Base-by-base conservation (phyloP, 2,113 vertebrate genomes). In the Mastomys coucha region DNA sequence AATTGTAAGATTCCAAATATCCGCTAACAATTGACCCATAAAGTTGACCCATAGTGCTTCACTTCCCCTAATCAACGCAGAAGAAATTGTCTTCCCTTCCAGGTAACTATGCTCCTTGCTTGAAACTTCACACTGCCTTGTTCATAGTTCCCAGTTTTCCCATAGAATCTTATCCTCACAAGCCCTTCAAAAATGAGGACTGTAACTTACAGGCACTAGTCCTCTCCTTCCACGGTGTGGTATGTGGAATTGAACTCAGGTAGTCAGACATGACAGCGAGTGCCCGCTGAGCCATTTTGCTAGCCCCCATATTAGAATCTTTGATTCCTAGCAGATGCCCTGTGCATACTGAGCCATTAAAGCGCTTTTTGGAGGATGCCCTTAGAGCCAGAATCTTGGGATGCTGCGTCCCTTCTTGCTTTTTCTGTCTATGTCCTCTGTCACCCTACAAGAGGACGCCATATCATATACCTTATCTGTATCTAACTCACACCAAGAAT, bases 101-200 rank as follows among this genome's bases (percentile, higher is more conserved):
- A 67, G 76, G 31, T 20, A 58, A 73, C 60, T 77, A 5, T 42
- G 73, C 14, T 36, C 67, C 28, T 53, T 76, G 75, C 9, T 49
- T 82, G 42, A 45, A 33, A 91, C 4, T 26, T 95, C 39, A 67
- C 12, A 51, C 33, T 22, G 75, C 53, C 42, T 16, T 17, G 28
- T 94, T 53, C 51, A 53, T 11, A 24, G 28, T 11, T 42, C 81
- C 53, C 53, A 45, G 22, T 45, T 24, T 85, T 65, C 45, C 84
- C 45, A 51, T 53, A 9, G 36, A 82, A 31, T 45, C 26, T 7
- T 26, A 51, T n/a, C 53, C 78, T 78, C 58, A 80, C 26, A 53
- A 75, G 77, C 2, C 76, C 78, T 95, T 88, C 53, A 92, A 56
- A 96, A 78, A n/a, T 88, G 69, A 80, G 36, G 91, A 82, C 49